Base-by-base conservation (phyloP, 2,113 vertebrate genomes). In the Talpa occidentalis region DNA sequence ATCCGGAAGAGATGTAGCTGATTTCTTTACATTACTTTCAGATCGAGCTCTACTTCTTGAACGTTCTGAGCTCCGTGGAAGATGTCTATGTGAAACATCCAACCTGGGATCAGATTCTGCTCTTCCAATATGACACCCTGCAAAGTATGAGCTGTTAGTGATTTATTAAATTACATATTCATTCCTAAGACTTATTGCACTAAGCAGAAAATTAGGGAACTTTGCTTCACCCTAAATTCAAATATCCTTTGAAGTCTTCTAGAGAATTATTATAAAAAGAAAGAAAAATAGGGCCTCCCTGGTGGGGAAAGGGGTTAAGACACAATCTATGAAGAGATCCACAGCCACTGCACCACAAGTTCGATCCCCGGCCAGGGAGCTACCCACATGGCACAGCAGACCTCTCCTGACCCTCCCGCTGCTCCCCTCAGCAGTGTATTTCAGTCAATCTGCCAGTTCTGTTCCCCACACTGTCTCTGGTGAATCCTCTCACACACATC, bases 21-120 rank as follows among this genome's bases (percentile, higher is more conserved):
- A 69, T 94, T 97, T 98, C 93, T 97, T 98, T 76, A 89, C 42
- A n/a, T 95, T 98, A 93, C 69, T 96, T 95, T 98, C 97, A 91
- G 96, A 97, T n/a, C 94, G 98, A 70, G 95, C 91, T 97, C 97
- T 98, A 97, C 96, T 98, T 88, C 97, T 97, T 8, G 97, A 98
- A 67, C 95, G 95, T 59, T 98, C 97, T 5, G 96, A 97, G 97
- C 97, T 98, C 97, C 67, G 98, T n/a, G 98, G 97, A 69, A 97
- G 97, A 77, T 97, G 98, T 52, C 96, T 96, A 44, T 54, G 78
- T 47, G 90, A 97, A 94, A 96, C 93, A 92, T 99, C 98, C 82
- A 98, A 96, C 37, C 96, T 98, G 12, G 98, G 97, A 88, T 99
- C 98, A 77, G 99, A 99, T 69, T 97, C 98, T 80, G 98, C 98